phyloP scores from a whole-genome alignment of 2,888 invertebrate genomes.

The Liposcelis brunnea region DNA sequence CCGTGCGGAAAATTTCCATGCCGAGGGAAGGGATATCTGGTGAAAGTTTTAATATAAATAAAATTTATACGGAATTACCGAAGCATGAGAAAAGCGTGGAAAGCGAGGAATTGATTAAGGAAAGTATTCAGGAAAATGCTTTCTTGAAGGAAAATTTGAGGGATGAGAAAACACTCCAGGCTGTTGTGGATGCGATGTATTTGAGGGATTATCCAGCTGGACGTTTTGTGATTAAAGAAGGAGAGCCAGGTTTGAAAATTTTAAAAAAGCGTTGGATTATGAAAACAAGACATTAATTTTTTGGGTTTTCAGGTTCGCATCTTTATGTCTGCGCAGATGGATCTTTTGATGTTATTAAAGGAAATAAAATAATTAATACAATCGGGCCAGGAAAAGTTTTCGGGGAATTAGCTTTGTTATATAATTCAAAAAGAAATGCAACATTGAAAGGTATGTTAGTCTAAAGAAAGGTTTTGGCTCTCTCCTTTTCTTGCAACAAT shows the following conservation, averaged over 20 bases:
- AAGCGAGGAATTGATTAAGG: conserved; percentile 39
- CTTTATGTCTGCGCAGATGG: conserved; percentile 77
- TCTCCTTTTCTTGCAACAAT: too few species aligned
- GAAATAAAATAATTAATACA: conserved; percentile 53
- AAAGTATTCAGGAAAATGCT: conserved; percentile 61
- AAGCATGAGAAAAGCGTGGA: conserved; percentile 42
- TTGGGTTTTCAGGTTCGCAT: conserved; percentile 44
- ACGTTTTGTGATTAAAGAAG: conserved; percentile 58
- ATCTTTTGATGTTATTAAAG: conserved; percentile 68
- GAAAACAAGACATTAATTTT: neutral
- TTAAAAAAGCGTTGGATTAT: neutral
- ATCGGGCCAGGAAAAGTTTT: conserved; percentile 70
- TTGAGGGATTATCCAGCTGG: conserved; percentile 46
- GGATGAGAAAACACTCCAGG: conserved; percentile 44
- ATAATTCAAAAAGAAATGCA: conserved; percentile 81
- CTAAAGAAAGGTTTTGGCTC: too few species aligned
- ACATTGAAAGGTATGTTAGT: conserved; percentile 52
- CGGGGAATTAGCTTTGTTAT: conserved; percentile 86
- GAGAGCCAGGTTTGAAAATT: conserved; percentile 40
- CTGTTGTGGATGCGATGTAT: conserved; percentile 68
- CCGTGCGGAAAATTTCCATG: too few species aligned
- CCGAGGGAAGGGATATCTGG: conserved; percentile 46
- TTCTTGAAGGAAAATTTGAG: conserved; percentile 64
- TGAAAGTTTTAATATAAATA: conserved; percentile 40
- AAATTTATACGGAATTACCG: conserved; percentile 15